These are phyloP conservation scores for Myodes glareolus DNA, from an alignment of 2,113 vertebrate genomes.

Conservation along the genomic window DNA sequence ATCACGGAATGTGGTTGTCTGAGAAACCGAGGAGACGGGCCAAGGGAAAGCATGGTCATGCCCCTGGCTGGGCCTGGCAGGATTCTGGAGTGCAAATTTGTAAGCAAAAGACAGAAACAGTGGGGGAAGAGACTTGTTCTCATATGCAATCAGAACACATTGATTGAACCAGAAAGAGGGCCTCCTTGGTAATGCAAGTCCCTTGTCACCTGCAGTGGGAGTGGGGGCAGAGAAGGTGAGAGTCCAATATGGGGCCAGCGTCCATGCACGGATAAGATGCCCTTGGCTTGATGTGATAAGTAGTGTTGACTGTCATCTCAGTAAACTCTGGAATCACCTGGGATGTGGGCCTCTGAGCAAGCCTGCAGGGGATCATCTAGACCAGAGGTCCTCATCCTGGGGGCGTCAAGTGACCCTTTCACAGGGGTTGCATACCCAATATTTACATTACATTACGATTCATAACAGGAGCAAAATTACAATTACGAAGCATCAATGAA, in stretches of 20 bases:
- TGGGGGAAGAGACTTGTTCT: background rate
- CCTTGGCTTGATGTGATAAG: background rate
- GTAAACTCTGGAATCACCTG: background rate
- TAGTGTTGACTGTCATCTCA: background rate
- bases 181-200: accelerated
- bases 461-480: background rate
- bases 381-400: background rate
- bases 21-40: background rate
- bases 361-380: background rate
- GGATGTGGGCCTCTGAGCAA: background rate
- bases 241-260: accelerated
- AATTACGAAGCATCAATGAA: background rate
- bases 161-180: background rate
- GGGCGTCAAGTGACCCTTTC: background rate
- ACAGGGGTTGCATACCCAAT: background rate
- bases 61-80: no score
- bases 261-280: background rate
- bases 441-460: background rate
- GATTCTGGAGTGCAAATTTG: background rate
- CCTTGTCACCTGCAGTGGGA: accelerated
- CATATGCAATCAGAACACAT: no score
- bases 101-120: background rate
- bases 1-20: background rate
- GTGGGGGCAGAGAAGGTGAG: background rate
- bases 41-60: background rate